These are phyloP conservation scores for Megaceryle maxima DNA, from an alignment of 2,113 vertebrate genomes.

Conservation along the genomic window DNA sequence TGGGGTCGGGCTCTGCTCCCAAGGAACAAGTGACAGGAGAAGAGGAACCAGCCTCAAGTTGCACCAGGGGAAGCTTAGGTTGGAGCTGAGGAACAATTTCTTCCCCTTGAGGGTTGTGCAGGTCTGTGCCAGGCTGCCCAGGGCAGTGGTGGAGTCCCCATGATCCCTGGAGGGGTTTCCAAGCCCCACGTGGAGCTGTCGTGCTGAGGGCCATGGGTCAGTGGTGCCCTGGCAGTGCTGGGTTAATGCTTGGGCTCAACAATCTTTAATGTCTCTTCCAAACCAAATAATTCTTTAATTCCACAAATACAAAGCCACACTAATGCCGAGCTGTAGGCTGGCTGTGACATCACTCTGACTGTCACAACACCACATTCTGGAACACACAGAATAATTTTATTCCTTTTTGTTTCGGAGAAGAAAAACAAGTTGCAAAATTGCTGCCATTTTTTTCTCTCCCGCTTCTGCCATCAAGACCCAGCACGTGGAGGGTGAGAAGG, in stretches of 20 bases:
- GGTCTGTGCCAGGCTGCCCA: not conserved
- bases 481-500: not conserved
- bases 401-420: not conserved
- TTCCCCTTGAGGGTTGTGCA: not conserved
- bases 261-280: not conserved
- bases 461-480: not conserved
- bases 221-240: not conserved
- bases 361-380: not conserved
- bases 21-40: no score
- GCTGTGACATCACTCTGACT: not conserved
- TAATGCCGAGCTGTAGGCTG: not conserved
- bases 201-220: not conserved
- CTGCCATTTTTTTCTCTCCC: not conserved
- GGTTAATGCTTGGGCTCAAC: not conserved
- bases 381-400: fast-evolving
- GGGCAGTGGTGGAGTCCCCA: not conserved
- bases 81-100: not conserved
- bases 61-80: not conserved
- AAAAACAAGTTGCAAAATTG: no score
- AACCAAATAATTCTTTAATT: not conserved
- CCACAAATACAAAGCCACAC: not conserved
- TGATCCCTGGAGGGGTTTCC: not conserved
- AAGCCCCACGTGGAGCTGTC: not conserved
- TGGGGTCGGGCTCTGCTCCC: no score
- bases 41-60: no score